Base-by-base conservation (phyloP, 1,140 invertebrate genomes). In the Magallana gigas region DNA sequence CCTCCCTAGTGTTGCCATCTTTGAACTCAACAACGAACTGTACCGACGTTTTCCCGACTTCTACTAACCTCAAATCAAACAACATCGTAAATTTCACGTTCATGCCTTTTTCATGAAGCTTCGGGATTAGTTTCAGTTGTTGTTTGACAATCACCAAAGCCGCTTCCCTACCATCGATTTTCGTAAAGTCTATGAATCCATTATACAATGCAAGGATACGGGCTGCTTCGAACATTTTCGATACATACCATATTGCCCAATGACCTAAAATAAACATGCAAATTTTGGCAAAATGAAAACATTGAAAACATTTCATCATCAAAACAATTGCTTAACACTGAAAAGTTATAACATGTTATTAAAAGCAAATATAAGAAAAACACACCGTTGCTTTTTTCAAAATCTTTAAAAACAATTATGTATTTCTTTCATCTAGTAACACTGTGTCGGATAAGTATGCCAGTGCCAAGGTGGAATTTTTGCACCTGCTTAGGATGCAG, bases 71-170 rank as follows among this genome's bases (percentile, higher is more conserved):
- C n/a, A 88, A 11, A 12, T 83, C 56, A 84, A 84, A 88, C 29
- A 64, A 71, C 56, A 86, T 12, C 64, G 14, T 71, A 12, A 85
- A 64, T 29, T 83, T 86, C 7, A 57, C 23, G 9, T 64, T 83
- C 14, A 86, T 64, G 8, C 48, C 62, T 8, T 68, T 84, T 57
- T 80, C 48, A 71, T 88, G 85, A 0, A 88, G 9, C 7, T 86
- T 62, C 5, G 88, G 88, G 36, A 16, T 88, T 0, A 86, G n/a
- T 9, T 83, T 64, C 11, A 88, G 12, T 5, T 68, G 23, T 14
- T 88, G 88, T 84, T 84, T 88, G 29, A 80, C 36, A 0, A 88
- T 64, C 8, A 88, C 88, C n/a, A 86, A 56, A 3, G 82, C 85
- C 0, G 68, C 68, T n/a, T 60, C 23, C n/a, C 60, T 56, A 8